A percentile compares a stretch with the other conserved stretches of the same genome.
phyloP scores from a whole-genome alignment of 1,140 invertebrate species.

The Mactra quadrangularis region DNA sequence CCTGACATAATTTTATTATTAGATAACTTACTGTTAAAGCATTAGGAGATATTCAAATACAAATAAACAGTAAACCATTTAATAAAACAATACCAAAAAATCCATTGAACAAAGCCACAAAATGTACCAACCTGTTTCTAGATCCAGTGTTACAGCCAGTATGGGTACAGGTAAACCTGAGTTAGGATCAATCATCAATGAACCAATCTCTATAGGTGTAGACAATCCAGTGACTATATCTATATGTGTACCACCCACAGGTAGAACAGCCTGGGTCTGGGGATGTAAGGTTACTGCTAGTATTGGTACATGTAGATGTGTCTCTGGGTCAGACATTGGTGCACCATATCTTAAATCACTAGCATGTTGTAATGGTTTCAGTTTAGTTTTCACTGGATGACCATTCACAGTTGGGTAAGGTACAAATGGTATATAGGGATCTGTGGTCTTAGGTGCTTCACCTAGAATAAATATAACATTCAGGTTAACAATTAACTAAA shows the following conservation, averaged over 20 bases:
- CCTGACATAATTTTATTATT: too few species aligned
- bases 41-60: too few species aligned
- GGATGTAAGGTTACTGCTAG: constrained; percentile 80
- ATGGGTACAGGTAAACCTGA: constrained; percentile 78
- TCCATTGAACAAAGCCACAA: too few species aligned
- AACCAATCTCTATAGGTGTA: constrained; percentile 80
- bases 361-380: constrained; percentile 74
- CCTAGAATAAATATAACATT: constrained; percentile 56
- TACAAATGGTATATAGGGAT: constrained; percentile 79
- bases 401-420: constrained; percentile 75
- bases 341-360: constrained; percentile 76
- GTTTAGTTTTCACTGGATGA: constrained; percentile 72
- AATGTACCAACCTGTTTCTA: constrained; percentile 71
- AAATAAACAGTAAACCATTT: too few species aligned
- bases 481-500: too few species aligned
- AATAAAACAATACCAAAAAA: too few species aligned
- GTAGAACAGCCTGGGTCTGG: constrained; percentile 77
- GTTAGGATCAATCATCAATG: constrained; percentile 79
- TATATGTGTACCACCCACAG: constrained; percentile 78
- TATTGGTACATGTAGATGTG: constrained; percentile 80
- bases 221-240: constrained; percentile 79
- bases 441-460: constrained; percentile 74
- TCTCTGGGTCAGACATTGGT: constrained; percentile 78
- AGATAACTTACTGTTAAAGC: too few species aligned
- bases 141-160: constrained; percentile 75